A percentile compares a stretch with the other conserved stretches of the same genome.
These are phyloP conservation scores for Sinocyclocheilus anophthalmus DNA, from an alignment of 2,113 vertebrate genomes.

Conservation along the genomic window DNA sequence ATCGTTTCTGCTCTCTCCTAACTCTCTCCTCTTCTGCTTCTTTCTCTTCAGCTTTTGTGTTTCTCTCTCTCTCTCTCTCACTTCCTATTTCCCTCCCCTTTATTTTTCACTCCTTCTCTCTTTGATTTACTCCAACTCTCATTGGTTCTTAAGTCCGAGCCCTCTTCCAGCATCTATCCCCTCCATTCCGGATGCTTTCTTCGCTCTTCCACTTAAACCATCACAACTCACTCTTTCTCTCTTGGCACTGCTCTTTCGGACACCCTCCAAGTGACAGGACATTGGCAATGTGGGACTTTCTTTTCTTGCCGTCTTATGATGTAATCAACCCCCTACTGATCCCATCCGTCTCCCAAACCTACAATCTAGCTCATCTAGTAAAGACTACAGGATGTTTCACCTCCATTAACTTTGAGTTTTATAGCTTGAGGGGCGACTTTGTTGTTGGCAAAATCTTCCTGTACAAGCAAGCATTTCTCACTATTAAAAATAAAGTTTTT, in stretches of 20 bases:
- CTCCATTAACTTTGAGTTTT: conserved; percentile 10
- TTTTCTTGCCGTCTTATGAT: conserved; percentile 26
- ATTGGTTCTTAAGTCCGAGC: conserved; percentile 51
- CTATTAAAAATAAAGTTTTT: neutral
- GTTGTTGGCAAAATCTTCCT: neutral
- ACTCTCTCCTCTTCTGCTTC: conserved; percentile 6
- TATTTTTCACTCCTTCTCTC: conserved; percentile 57
- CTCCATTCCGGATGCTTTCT: conserved; percentile 53
- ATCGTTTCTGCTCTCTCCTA: neutral
- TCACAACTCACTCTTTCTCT: conserved; percentile 59
- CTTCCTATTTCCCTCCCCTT: conserved; percentile 28
- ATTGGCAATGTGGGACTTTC: conserved; percentile 38
- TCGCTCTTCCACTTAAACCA: conserved; percentile 63
- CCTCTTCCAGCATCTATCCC: conserved; percentile 6
- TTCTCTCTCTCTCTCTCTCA: conserved; percentile 61
- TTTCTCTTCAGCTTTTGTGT: conserved; percentile 50
- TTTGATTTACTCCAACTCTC: conserved; percentile 67
- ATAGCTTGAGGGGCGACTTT: neutral
- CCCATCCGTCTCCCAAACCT: neutral
- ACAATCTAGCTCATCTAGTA: conserved; percentile 16
- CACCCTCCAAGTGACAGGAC: conserved; percentile 43
- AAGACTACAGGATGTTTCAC: conserved; percentile 3
- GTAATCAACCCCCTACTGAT: conserved; percentile 18
- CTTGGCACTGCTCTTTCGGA: conserved; percentile 58
- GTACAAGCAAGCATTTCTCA: neutral